These are phyloP conservation scores for Esox niger DNA, from an alignment of 2,113 vertebrate genomes.

Conservation along the genomic window DNA sequence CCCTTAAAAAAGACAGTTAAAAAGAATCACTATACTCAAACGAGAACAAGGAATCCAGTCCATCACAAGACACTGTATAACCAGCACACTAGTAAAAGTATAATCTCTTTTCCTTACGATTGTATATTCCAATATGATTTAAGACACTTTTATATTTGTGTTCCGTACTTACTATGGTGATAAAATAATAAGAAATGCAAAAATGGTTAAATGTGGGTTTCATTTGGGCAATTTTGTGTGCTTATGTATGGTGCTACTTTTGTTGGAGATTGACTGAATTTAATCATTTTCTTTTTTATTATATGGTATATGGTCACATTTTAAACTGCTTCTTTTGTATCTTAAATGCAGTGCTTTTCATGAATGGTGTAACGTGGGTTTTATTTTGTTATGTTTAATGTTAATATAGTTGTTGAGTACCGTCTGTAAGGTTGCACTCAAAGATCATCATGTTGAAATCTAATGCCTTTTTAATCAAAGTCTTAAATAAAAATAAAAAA, in stretches of 20 bases:
- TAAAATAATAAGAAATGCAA: neutral
- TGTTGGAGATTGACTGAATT: slow-evolving; percentile 63
- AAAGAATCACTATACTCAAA: too few relatives aligned
- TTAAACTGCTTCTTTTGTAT: slow-evolving; percentile 85
- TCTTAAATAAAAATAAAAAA: slow-evolving; percentile 62
- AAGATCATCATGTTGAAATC: slow-evolving; percentile 48
- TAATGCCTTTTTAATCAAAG: slow-evolving; percentile 60
- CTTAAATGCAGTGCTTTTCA: slow-evolving; percentile 79
- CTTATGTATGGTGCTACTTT: slow-evolving; percentile 71
- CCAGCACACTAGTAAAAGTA: neutral
- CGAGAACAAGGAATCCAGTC: neutral
- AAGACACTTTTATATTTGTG: slow-evolving; percentile 25
- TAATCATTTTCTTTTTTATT: slow-evolving; percentile 15
- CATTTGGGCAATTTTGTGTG: slow-evolving; percentile 23
- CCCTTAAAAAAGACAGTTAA: too few relatives aligned
- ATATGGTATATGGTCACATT: slow-evolving; percentile 64
- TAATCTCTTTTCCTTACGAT: neutral
- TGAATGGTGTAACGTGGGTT: slow-evolving; percentile 54
- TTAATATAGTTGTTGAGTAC: slow-evolving; percentile 45
- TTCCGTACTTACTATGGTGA: neutral
- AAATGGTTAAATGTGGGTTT: neutral
- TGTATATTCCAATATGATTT: slow-evolving; percentile 50
- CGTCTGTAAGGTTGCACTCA: slow-evolving; percentile 27
- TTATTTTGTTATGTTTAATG: slow-evolving; percentile 42
- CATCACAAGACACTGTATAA: too few relatives aligned